Evolutionary conservation across 2,113 vertebrate species (phyloP), one percentile per base, ranked within the genome.

Genomic region (Todiramphus chloris): DNA sequence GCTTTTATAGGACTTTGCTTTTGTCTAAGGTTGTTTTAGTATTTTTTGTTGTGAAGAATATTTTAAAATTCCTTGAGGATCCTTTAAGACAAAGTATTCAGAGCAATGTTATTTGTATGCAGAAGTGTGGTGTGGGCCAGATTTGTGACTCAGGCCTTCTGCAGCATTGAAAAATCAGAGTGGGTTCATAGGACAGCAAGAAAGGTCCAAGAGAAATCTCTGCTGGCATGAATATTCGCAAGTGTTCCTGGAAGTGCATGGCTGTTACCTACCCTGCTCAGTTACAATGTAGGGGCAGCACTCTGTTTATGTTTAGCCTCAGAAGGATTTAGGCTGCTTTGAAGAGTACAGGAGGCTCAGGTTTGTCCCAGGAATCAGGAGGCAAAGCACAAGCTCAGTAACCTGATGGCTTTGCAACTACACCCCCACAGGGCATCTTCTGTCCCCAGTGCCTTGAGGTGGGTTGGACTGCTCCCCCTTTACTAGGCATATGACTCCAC

Each of bases 351-450:
- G 10, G 5, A 35, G 3, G 2, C 25, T 66, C n/a, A 44, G 15
- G 9, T 39, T 7, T 33, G 8, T 44, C 35, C 16, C 10, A 62
- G 35, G 21, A 70, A 51, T 20, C 18, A 53, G 55, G 25, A 82
- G 7, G 5, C 25, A 59, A 76, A n/a, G 18, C 25, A 84, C 0
- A 1, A 91, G 31, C 23, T 79, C 1, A 0, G 14, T 44, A 11
- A n/a, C 2, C 0, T 39, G 14, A 17, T 1, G 4, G 6, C 6
- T 80, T 31, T 81, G 39, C 31, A 37, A 4, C 30, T 43, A 7
- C 17, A 33, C 6, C 15, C 8, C 7, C 11, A 16, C 24, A 11
- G 25, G 16, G 23, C 10, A 62, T 6, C 28, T 66, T 88, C 50
- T 35, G 9, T 19, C 35, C 31, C 13, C 13, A 11, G 27, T 18